Percentiles rank a stretch among this genome's conserved stretches.
Conservation (phyloP, 2,797 vertebrate species). For the Aldrovandia affinis region DNA sequence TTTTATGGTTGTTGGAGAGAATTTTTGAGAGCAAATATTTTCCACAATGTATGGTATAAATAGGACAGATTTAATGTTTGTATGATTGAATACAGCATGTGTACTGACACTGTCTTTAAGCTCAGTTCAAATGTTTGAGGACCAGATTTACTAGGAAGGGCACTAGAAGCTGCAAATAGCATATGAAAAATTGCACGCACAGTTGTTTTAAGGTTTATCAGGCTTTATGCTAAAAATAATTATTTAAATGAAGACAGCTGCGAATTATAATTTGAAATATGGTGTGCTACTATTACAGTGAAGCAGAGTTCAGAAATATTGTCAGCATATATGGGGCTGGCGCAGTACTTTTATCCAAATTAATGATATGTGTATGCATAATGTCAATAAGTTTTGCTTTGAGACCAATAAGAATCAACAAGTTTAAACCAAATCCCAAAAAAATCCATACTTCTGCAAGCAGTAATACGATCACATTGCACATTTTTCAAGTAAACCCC, state of each 20-base stretch:
- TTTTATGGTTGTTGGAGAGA: not conserved
- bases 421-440: too few species aligned
- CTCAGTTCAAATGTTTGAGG: not conserved
- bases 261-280: too few species aligned
- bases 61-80: not conserved
- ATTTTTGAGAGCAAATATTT: not conserved
- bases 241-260: not conserved
- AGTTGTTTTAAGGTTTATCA: not conserved
- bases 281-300: too few species aligned
- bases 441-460: too few species aligned
- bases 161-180: not conserved
- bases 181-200: not conserved
- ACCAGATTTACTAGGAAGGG: not conserved
- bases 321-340: too few species aligned
- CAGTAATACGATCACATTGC: too few species aligned
- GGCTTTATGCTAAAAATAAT: not conserved
- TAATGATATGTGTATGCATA: too few species aligned
- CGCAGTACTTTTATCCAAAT: too few species aligned
- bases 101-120: not conserved
- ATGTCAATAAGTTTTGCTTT: too few species aligned
- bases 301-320: too few species aligned
- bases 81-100: not conserved
- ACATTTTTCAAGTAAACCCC: too few species aligned
- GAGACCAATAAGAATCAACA: too few species aligned
- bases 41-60: not conserved